Base-by-base conservation (phyloP, 2,888 invertebrate species). In the Oxyscelio sp. region DNA sequence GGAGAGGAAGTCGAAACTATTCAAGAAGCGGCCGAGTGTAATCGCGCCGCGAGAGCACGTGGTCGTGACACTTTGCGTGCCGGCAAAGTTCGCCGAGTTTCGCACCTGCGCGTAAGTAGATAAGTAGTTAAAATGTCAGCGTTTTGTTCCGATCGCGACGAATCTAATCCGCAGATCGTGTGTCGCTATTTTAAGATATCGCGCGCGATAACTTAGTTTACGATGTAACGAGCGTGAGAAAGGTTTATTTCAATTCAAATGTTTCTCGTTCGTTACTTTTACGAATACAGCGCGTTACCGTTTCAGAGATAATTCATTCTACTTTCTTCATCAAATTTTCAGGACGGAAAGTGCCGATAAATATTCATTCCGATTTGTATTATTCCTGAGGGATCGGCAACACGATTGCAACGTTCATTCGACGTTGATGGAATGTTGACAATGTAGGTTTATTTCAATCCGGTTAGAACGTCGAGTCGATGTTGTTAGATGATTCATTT, bases 61-160 rank as follows among this genome's bases (percentile, higher is more conserved):
- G 80, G 80, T 81, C 48, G 61, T 74, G 80, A 74, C 80, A 81
- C 74, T 81, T 74, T 74, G 81, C 81, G 63, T 81, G 74, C 81
- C 81, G 81, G 81, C 63, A 81, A 81, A 81, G 68, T 80, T 66
- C 80, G 63, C 59, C 31, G 66, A 66, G 61, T 66, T 80, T 80
- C 54, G 80, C 80, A 80, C 80, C 80, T 80, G 80, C 80, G 80
- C 80, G 73, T 74, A 80, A 80, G 58, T 65, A 40, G 65, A 80
- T 58, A 74, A 79, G 79, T 58, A 45, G 66, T 63, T 73, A 52
- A 80, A 80, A 80, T 66, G 80, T 80, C 80, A 80, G 48, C 61
- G 59, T 70, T 79, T 71, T 70, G 71, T 71, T 65, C 13, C 63
- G 71, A 79, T 65, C n/a, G n/a, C 71, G 43, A 40, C 48, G 71